Base-by-base conservation (phyloP, 1,140 invertebrate genomes). In the Ptiloglossa arizonensis region DNA sequence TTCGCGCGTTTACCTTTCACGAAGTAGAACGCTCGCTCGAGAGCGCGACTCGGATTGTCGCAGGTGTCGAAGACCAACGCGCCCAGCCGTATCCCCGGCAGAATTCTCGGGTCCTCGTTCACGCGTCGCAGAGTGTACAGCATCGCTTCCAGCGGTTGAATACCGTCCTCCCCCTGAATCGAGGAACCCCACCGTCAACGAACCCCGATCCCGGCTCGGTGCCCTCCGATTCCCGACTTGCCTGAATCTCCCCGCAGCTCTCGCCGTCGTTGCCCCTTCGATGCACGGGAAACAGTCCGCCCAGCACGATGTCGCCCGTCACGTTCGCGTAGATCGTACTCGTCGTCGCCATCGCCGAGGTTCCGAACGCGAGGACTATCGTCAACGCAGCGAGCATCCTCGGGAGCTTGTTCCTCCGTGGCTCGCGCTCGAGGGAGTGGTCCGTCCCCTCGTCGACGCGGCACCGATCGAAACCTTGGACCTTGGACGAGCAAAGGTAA, bases 1-100 rank as follows among this genome's bases (percentile, higher is more conserved):
- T n/a, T n/a, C n/a, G n/a, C n/a, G n/a, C n/a, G n/a, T n/a, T 19
- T 78, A 93, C 93, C 94, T 91, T 94, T 94, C 13, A 94, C 90
- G 76, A 94, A 94, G 76, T 93, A 89, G 22, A 94, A 85, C 0
- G 93, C 89, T 75, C 94, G 93, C 52, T 94, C 92, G 19, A 94
- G 85, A 5, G 94, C 94, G 69, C 94, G 90, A 22, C 84, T 86
- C 0, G 92, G 89, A 66, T 93, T 93, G 74, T 94, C 93, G 80
- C 94, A 94, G 15, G 93, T 93, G 85, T 94, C 94, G 63, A 94
- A 87, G 0, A 92, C 94, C 19, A 94, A 27, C 0, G 93, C 90
- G 0, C 94, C 94, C 1, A 95, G 83, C 3, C 74, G 87, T 60
- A 95, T 89, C 0, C 94, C 94, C 5, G 93, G 94, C 3, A 95